Evolutionary conservation across 1,140 invertebrate species (phyloP).

Genomic region (Lepidurus packardi): DNA sequence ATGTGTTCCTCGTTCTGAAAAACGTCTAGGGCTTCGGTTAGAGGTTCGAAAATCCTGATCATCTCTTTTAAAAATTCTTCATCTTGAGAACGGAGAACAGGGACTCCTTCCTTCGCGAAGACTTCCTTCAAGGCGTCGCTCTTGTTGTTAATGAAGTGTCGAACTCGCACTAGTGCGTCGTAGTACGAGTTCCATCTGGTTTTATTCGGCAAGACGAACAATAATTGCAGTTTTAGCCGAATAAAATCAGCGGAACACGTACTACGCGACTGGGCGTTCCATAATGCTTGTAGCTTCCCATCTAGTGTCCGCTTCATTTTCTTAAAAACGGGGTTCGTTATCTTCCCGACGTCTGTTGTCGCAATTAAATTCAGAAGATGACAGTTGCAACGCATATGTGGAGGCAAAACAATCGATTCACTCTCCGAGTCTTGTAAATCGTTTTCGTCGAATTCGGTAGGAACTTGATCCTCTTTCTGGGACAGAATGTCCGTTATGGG

Average conservation of each 20-base stretch:
- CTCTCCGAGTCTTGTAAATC: neutral
- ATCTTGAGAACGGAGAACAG: neutral
- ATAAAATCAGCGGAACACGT: neutral
- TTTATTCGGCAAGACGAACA: neutral
- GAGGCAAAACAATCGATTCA: neutral
- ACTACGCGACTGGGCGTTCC: slow-evolving; percentile 4
- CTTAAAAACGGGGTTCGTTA: neutral
- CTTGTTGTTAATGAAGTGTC: neutral
- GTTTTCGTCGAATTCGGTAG: neutral
- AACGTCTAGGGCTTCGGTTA: neutral
- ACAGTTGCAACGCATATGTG: neutral
- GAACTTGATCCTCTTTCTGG: neutral
- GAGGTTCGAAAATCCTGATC: slow-evolving; percentile 1
- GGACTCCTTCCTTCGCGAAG: neutral
- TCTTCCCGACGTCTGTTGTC: neutral
- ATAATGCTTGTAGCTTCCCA: neutral
- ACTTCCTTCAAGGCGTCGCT: neutral
- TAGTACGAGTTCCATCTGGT: slow-evolving; percentile 11
- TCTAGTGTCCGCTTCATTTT: neutral
- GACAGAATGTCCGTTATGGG: neutral
- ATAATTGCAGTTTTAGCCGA: neutral
- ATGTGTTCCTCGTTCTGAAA: slow-evolving; percentile 22
- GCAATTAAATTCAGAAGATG: neutral
- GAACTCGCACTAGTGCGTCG: neutral
- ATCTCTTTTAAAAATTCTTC: slow-evolving; percentile 16